A percentile compares a stretch with the other conserved stretches of the same genome.
Conservation (phyloP, 2,888 invertebrate genomes). For the Megamerina dolium region DNA sequence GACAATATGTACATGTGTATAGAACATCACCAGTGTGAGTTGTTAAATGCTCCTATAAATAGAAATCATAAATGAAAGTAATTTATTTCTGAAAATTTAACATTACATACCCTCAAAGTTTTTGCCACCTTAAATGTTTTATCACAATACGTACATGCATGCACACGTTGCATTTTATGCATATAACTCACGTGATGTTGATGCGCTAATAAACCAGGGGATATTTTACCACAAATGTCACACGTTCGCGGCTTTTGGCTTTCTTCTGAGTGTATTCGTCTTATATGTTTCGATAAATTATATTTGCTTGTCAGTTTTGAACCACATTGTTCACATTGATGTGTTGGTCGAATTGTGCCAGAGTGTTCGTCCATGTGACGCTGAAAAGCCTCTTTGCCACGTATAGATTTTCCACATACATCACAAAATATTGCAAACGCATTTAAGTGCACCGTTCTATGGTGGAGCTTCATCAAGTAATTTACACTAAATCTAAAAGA, state of each 20-base stretch:
- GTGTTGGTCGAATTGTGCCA: no score
- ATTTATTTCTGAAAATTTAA: no score
- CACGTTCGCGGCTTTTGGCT: conserved; percentile 21
- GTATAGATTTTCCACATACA: no score
- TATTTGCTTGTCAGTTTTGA: conserved; percentile 19
- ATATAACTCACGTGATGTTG: conserved; percentile 25
- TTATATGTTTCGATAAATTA: conserved; percentile 22
- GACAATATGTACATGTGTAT: conserved; percentile 31
- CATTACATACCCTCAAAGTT: conserved; percentile 19
- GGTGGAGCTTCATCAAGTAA: no score
- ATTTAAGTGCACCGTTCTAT: no score
- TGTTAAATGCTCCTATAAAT: conserved; percentile 33
- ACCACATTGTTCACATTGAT: conserved; percentile 25
- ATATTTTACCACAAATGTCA: conserved; percentile 25
- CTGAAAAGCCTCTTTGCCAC: no score
- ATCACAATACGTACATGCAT: conserved; percentile 25
- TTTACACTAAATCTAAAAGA: no score
- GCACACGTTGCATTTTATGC: conserved; percentile 22
- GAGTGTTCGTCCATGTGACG: no score
- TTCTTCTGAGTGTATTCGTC: conserved; percentile 24
- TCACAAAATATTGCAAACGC: no score
- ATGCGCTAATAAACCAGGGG: conserved; percentile 22
- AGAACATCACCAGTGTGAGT: no score
- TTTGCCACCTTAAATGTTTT: conserved; percentile 26
- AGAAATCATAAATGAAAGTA: no score